Conservation (phyloP, 2,797 vertebrate genomes). For the Tinamus major region DNA sequence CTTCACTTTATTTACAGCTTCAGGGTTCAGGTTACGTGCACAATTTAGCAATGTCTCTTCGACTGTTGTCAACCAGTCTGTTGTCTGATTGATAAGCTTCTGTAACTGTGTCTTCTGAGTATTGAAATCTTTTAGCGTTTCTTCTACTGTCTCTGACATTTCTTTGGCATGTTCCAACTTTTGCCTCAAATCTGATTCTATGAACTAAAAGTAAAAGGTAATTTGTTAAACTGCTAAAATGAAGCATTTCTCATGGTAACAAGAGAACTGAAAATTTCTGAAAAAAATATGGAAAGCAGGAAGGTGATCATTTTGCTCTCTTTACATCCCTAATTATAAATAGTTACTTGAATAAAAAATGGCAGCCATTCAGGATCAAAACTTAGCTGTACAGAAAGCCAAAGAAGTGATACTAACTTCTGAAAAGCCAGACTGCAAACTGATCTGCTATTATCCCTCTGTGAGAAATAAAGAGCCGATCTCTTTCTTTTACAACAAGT, state of each 20-base stretch:
- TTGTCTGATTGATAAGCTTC: slow-evolving; percentile 85
- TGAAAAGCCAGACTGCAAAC: neutral
- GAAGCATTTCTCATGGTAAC: neutral
- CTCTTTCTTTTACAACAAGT: neutral
- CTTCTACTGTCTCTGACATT: slow-evolving; percentile 87
- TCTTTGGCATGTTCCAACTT: slow-evolving; percentile 90
- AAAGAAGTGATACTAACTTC: neutral
- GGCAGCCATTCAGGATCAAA: neutral
- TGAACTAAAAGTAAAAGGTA: slow-evolving; percentile 80
- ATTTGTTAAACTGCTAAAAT: neutral
- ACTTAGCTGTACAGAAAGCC: neutral
- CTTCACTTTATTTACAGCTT: slow-evolving; percentile 89
- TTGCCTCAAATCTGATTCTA: slow-evolving; percentile 90
- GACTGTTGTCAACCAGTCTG: slow-evolving; percentile 81
- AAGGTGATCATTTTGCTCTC: neutral
- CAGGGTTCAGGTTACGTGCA: slow-evolving; percentile 78
- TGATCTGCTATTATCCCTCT: neutral
- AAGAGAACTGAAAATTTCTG: neutral
- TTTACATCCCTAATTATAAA: neutral
- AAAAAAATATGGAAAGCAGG: neutral
- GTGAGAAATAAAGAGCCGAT: neutral
- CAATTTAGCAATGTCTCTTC: slow-evolving; percentile 86
- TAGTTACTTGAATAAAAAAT: neutral
- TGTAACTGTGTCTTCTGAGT: slow-evolving; percentile 88
- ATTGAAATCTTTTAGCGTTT: slow-evolving; percentile 89